These are phyloP conservation scores for Eremophila alpestris DNA, from an alignment of 2,797 vertebrate genomes.

Conservation along the genomic window DNA sequence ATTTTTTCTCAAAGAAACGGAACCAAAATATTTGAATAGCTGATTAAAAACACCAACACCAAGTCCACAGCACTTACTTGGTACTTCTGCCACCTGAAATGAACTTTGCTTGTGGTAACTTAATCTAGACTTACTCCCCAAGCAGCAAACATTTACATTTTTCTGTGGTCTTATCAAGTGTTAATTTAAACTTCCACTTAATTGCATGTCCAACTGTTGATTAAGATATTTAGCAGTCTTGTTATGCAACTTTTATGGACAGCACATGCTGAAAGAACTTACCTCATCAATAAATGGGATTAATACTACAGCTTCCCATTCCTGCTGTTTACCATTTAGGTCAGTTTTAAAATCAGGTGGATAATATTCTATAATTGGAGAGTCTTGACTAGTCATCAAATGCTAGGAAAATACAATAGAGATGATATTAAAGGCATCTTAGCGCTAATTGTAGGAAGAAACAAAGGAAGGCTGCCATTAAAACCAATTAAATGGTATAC, in stretches of 20 bases:
- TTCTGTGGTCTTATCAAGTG: background rate
- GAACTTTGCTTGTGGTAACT: background rate
- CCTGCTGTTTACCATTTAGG: constrained; percentile 97
- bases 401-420: constrained; percentile 77
- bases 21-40: background rate
- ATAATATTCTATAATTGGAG: constrained; percentile 94
- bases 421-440: background rate
- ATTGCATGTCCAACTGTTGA: background rate
- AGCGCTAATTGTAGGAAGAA: background rate
- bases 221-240: background rate
- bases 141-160: background rate
- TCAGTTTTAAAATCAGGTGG: constrained; percentile 97
- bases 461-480: background rate
- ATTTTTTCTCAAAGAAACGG: background rate
- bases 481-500: background rate
- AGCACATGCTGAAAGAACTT: background rate
- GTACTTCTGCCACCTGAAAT: background rate
- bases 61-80: background rate
- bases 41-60: background rate
- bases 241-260: background rate
- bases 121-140: background rate
- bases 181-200: background rate
- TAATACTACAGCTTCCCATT: constrained; percentile 99
- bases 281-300: constrained; percentile 99
- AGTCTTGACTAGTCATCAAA: constrained; percentile 90